Evolutionary conservation across 2,888 invertebrate genomes (phyloP), one percentile per base, ranked within the genome.

Genomic region (Balanococcus diminutus): DNA sequence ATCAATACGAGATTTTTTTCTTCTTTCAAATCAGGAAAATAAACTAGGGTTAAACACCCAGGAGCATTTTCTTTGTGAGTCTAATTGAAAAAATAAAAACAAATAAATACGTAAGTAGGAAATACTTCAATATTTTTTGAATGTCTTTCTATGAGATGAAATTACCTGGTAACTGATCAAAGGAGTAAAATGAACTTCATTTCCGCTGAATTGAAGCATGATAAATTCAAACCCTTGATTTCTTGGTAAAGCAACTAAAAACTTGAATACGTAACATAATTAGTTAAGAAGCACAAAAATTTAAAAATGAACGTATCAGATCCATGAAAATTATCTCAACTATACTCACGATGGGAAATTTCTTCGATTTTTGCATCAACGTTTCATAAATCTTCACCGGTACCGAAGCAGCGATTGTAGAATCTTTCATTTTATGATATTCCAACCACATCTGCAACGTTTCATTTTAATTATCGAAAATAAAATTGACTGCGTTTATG

Each of bases 21-120:
- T 8, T 92, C 91, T 88, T 91, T 90, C 2, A 96, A 91, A 89
- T 97, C 96, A 0, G 93, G 92, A 88, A 95, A 97, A 90, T 96
- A 95, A 1, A 93, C 92, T 89, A 96, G 91, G 1, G 94, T 95
- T 32, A 97, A 91, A 89, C 96, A 96, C 90, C 96, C 96, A 0
- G 96, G 96, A 0, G 96, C 95, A 90, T 96, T 96, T 90, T 96
- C 96, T 89, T 95, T 94, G 89, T 96, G 96, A 0, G 95, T 86
- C 92, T 86, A 3, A 25, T 42, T n/a, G 1, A 16, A 46, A 82
- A 19, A 51, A 22, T 56, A 51, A 46, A 51, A 19, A 19, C 25
- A 5, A 19, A 19, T 42, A 46, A 36, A 82, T 51, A 5, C n/a
- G n/a, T n/a, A n/a, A n/a, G 0, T 25, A 4, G 6, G 36, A n/a